Base-by-base conservation (phyloP, 2,113 vertebrate species). In the Nipponia nippon region DNA sequence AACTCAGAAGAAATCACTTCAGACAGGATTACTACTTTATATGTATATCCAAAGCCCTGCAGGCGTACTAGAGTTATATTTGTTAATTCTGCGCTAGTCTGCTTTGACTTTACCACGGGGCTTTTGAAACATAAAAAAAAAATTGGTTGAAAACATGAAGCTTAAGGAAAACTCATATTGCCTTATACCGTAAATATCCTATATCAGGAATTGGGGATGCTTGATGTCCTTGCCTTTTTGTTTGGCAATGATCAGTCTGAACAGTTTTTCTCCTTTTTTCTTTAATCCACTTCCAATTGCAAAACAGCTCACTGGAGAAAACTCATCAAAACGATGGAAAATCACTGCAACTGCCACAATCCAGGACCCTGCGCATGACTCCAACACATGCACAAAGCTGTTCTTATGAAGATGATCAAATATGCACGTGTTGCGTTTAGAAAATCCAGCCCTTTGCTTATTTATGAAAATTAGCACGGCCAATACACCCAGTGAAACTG, bases 1-100 rank as follows among this genome's bases (percentile, higher is more conserved):
- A 89, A 87, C 69, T 90, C 86, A 84, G 69, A 96, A 96, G 83
- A 90, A 96, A 97, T 95, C 92, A 59, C 92, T 97, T 95, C 90
- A 95, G 92, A 93, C 94, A 95, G 90, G 67, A 93, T 83, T 71
- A 71, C 95, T 87, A 67, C 94, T 96, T 93, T 93, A 49, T 90
- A 95, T 92, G 96, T 89, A 94, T 70, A 96, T 90, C 73, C 96
- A 95, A 75, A 90, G 92, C 95, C 96, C 95, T 70, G 88, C 83
- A 83, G 95, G 93, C 93, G 0, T 50, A 81, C 85, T 49, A 38
- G 70, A 95, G 85, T 53, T 13, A 2, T 29, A 69, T 89, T 95
- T 91, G 91, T 84, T 95, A 91, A 95, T 96, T 95, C 93, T 76
- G 91, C 9, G 6, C 92, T 88, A 65, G 69, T 76, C 77, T 96